Conservation (phyloP, 2,888 invertebrate species). For the Ashinkailepas kermadecensis region DNA sequence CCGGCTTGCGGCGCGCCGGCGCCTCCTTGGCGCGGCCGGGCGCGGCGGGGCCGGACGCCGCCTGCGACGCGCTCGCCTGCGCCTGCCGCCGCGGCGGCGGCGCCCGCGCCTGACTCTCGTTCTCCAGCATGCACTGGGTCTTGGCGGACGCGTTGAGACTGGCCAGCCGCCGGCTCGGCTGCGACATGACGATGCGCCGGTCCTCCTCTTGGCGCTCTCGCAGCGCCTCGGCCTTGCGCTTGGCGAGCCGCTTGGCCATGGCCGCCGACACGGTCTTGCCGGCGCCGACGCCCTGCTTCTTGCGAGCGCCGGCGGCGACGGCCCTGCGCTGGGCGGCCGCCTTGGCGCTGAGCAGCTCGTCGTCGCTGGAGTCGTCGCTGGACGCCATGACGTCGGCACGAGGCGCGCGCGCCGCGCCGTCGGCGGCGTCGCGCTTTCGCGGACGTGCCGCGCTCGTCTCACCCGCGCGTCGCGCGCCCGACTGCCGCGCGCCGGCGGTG, state of each 20-base stretch:
- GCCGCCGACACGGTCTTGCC: not conserved
- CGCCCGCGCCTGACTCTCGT: conserved; percentile 48
- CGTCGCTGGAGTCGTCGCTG: not conserved
- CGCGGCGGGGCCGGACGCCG: conserved; percentile 27
- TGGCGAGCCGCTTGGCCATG: not conserved
- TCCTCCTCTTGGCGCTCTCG: not conserved
- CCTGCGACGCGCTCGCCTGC: not conserved
- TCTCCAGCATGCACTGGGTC: conserved; percentile 84
- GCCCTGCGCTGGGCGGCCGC: not conserved
- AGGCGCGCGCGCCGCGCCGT: too few species aligned
- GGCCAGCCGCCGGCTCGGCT: conserved; percentile 61
- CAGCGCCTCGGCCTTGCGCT: not conserved
- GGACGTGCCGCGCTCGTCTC: not conserved
- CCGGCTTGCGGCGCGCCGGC: conserved; percentile 26
- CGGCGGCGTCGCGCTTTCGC: too few species aligned
- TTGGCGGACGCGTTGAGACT: conserved; percentile 81
- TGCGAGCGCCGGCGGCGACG: conserved; percentile 10
- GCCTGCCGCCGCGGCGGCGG: not conserved
- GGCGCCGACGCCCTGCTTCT: conserved; percentile 25
- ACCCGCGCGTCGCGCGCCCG: not conserved
- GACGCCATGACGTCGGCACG: not conserved
- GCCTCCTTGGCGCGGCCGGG: conserved; percentile 25
- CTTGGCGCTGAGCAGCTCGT: conserved; percentile 2
- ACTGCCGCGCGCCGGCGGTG: not conserved
- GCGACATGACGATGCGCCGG: not conserved